Percentiles rank a stretch among this genome's conserved stretches.
These are phyloP conservation scores for Brachionus sp. DNA, from an alignment of 1,140 invertebrate genomes.

Conservation along the genomic window DNA sequence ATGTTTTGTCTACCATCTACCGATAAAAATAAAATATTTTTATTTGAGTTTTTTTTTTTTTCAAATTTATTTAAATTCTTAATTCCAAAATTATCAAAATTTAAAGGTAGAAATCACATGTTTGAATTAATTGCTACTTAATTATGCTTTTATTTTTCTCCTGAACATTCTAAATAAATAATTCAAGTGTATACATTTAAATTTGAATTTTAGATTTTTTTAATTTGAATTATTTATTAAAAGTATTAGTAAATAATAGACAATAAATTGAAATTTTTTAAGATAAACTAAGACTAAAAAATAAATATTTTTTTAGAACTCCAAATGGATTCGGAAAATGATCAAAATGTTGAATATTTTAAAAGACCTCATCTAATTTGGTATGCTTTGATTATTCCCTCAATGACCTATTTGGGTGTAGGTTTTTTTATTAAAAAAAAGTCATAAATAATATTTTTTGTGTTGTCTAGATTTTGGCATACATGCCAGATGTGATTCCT, in stretches of 20 bases:
- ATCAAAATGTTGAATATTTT: slow-evolving; percentile 22
- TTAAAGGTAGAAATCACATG: background rate
- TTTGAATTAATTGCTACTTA: background rate
- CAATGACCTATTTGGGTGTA: slow-evolving; percentile 10
- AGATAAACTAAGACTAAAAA: background rate
- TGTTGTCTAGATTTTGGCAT: slow-evolving; percentile 12
- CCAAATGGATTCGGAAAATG: background rate
- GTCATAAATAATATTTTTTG: background rate
- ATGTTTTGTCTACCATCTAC: background rate
- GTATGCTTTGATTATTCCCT: background rate
- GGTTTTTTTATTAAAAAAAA: background rate
- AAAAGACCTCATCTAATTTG: slow-evolving; percentile 5
- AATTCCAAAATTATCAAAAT: background rate
- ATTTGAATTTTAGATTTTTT: background rate
- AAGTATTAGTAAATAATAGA: background rate
- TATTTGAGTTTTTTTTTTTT: background rate
- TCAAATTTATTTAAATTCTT: background rate
- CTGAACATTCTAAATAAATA: background rate
- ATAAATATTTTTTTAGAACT: background rate
- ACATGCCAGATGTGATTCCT: slow-evolving; percentile 40
- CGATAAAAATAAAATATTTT: background rate
- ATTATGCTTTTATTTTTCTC: background rate
- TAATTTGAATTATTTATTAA: background rate
- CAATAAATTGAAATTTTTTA: background rate
- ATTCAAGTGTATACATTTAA: background rate